Base-by-base conservation (phyloP, 2,113 vertebrate genomes). In the Cyanoderma ruficeps region DNA sequence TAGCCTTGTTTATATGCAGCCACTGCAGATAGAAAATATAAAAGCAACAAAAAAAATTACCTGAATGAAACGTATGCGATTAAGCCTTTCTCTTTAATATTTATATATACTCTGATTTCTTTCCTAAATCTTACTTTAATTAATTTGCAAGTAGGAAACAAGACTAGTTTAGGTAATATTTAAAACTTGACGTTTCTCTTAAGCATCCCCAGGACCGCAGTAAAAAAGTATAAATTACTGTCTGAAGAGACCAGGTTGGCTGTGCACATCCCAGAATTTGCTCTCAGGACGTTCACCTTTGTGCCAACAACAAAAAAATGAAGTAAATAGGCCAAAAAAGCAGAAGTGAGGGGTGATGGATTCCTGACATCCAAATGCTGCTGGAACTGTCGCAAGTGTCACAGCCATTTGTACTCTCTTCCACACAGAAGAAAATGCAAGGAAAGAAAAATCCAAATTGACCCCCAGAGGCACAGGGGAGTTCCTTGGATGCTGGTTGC, bases 121-220 rank as follows among this genome's bases (percentile, higher is more conserved):
- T 69, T 53, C 68, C 11, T 75, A 82, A 89, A 37, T 89, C 28
- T 94, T 77, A 27, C 30, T 93, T 64, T 44, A 86, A 90, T 78
- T 96, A 61, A 89, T 80, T 95, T 95, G 33, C 33, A 91, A 90
- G 25, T 33, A 47, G 31, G 35, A 83, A 93, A 57, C 19, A 85
- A 79, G 47, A 13, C 28, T 46, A 13, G 24, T 86, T 81, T 63
- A 71, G 28, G 35, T 16, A 22, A 16, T 53, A 87, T 39, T 88
- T 88, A 52, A 44, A 87, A 80, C 16, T 25, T 27, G 55, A 21
- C 6, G 4, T 27, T 85, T 67, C 57, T 39, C 70, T 56, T 89
- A 53, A 69, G n/a, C 68, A 47, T 53, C n/a, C 41, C 49, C 37
- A 44, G 28, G 25, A 70, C 90, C 87, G 57, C 17, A 55, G 27